Percentiles rank a stretch among this genome's conserved stretches.
These are phyloP conservation scores for Oryzias dopingdopingensis DNA, from an alignment of 2,797 vertebrate species.

Conservation along the genomic window DNA sequence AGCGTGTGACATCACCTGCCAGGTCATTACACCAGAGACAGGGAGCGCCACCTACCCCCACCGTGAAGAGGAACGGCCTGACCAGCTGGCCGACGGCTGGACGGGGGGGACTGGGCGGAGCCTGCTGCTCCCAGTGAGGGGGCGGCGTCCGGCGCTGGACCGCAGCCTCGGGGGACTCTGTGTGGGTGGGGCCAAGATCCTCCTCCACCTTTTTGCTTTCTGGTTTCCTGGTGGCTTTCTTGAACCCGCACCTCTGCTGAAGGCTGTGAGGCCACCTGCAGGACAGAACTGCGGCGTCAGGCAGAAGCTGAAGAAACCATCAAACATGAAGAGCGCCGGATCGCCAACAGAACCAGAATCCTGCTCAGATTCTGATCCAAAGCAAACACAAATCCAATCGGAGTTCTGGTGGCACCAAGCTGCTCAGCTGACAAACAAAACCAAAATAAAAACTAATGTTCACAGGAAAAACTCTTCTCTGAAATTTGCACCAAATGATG, in stretches of 20 bases:
- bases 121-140: constrained; percentile 57
- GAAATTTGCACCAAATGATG: too few species aligned
- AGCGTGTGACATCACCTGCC: constrained; percentile 9
- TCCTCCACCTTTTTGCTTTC: constrained; percentile 73
- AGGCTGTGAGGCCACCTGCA: constrained; percentile 70
- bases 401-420: too few species aligned
- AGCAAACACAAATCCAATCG: too few species aligned
- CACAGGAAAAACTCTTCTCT: too few species aligned
- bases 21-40: fast-evolving
- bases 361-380: too few species aligned
- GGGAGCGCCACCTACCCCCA: constrained; percentile 80
- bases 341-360: too few species aligned
- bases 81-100: constrained; percentile 75
- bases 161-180: constrained; percentile 30
- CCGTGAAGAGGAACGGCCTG: constrained; percentile 85
- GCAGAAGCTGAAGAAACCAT: not conserved
- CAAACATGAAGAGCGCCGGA: not conserved
- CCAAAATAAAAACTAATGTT: too few species aligned
- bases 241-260: constrained; percentile 83
- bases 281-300: constrained; percentile 7
- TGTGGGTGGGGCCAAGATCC: constrained; percentile 41
- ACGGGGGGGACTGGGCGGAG: constrained; percentile 55
- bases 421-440: too few species aligned
- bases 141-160: constrained; percentile 53
- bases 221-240: constrained; percentile 74